Evolutionary conservation across 2,797 vertebrate species (phyloP).

Genomic region (Poeciliopsis infans): DNA sequence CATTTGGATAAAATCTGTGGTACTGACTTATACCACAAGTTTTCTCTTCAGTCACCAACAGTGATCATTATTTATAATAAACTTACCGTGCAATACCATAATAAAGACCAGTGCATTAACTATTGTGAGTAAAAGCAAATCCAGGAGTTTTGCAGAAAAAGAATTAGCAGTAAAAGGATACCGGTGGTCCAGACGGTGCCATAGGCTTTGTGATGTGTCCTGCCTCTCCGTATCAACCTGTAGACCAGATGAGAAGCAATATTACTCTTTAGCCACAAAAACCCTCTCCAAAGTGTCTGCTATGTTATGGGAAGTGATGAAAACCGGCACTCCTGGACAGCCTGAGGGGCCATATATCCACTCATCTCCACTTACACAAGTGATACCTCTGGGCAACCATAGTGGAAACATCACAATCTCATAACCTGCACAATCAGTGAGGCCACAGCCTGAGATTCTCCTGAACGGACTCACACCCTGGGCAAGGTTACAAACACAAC

Average conservation of each 20-base stretch:
- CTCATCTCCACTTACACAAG: constrained; percentile 55
- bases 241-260: constrained; percentile 52
- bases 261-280: constrained; percentile 50
- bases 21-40: neutral
- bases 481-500: constrained; percentile 63
- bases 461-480: constrained; percentile 10
- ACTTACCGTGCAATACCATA: neutral
- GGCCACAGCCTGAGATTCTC: constrained; percentile 12
- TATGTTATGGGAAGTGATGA: constrained; percentile 52
- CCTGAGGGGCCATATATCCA: constrained; percentile 51
- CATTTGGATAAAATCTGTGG: neutral
- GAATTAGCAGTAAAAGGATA: constrained; percentile 64
- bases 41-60: neutral
- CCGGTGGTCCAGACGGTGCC: constrained; percentile 64
- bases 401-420: constrained; percentile 46
- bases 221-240: constrained; percentile 50
- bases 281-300: constrained; percentile 36
- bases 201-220: constrained; percentile 59
- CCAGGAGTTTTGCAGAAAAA: constrained; percentile 31
- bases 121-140: constrained; percentile 19
- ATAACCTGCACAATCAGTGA: constrained; percentile 31
- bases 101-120: neutral
- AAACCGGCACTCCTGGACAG: constrained; percentile 53
- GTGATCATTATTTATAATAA: constrained; percentile 40
- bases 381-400: constrained; percentile 32